Base-by-base conservation (phyloP, 2,888 invertebrate species). In the Anagyrus pseudococci region DNA sequence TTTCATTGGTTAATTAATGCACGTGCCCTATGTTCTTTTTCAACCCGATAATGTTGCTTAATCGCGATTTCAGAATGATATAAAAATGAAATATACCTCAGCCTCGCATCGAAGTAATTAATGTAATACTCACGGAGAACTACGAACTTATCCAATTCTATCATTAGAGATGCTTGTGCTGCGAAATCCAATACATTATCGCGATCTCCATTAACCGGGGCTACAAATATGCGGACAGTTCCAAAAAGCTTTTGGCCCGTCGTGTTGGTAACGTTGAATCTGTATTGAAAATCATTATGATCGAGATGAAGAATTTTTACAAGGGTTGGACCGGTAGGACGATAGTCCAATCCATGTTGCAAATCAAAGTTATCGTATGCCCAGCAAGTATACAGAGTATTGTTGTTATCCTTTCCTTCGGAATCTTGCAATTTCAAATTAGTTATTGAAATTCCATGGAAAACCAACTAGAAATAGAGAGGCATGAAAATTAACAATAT, bases 291-390 rank as follows among this genome's bases (percentile, higher is more conserved):
- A 0, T 86, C 85, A 6, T 85, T 83, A 74, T 93, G 89, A 81
- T 93, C 91, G 65, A 94, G 83, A 80, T 94, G 94, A 0, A 89
- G 91, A 77, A 91, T 88, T 20, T 89, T 83, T 0, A 89, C 91
- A 52, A 89, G 86, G 44, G 93, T 87, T 46, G 87, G 80, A 49
- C 92, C 93, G 0, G 91, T 84, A 0, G 91, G 92, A 13, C 87
- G 85, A 81, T 94, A 94, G 82, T 94, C 93, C 75, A 94, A 84
- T 0, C 94, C 94, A 1, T 92, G 85, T 0, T 89, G 87, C 41
- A 94, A 78, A 73, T 94, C 90, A 68, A 93, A 84, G 52, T 89
- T 89, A 58, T 89, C 89, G 80, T 89, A 87, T 83, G 89, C 89
- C 93, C 93, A 94, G 81, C 87, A 89, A 0, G 93, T 93, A 64